Evolutionary conservation across 1,140 invertebrate species (phyloP), one percentile per base, ranked within the genome.

Genomic region (Polypedilum vanderplanki): DNA sequence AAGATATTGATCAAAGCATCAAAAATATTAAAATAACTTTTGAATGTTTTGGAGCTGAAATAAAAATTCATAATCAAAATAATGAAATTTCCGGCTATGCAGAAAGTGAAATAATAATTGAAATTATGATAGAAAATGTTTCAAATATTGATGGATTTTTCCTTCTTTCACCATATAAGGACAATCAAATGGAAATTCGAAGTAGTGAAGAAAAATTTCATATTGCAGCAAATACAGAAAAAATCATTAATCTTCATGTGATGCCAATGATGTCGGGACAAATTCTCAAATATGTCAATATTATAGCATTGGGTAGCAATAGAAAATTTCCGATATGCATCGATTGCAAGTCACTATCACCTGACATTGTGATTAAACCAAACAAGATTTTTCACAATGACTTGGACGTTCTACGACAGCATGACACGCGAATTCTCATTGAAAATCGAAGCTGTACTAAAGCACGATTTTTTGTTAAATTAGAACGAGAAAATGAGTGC

Each of bases 261-360:
- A 20, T 22, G 15, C 65, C 65, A 70, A 9, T 70, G 8, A 70
- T 20, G 17, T 70, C 65, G 15, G 65, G 65, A 9, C 15, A 70
- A 22, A 70, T 70, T 20, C 9, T 70, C 4, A 70, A 70, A 22
- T 22, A 20, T 70, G 5, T 70, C 3, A 18, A 70, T 18, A 18
- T 70, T 1, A 70, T 22, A 20, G 65, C 20, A 20, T 18, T 70
- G 3, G 65, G 65, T 18, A 70, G 17, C 17, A 70, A 70, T 10
- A 70, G 65, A 22, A 70, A 20, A 70, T 20, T 18, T 70, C 65
- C 65, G 3, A 70, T 70, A 18, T 18, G 15, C 15, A 70, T 70
- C 18, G 65, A 70, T 7, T 70, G 65, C 65, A 70, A 70, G 65
- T 18, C 65, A 70, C 10, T 70, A 18, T 17, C 65, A 22, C 65